A percentile compares a stretch with the other conserved stretches of the same genome.
Conservation (phyloP, 2,888 invertebrate genomes). For the Thereva nobilitata region DNA sequence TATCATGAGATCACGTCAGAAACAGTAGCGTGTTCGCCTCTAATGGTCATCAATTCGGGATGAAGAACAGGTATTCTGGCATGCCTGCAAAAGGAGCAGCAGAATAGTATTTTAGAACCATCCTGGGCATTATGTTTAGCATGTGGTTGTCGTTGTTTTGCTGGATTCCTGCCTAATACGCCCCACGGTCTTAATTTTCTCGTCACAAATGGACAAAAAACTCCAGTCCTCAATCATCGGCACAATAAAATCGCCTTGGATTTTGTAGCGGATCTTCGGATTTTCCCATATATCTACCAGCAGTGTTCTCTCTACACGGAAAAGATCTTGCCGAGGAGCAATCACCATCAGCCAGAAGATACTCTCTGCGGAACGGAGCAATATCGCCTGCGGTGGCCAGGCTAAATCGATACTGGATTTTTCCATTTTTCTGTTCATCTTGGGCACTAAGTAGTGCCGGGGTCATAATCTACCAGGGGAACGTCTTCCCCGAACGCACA, state of each 20-base stretch:
- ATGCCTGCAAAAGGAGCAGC: constrained; percentile 2
- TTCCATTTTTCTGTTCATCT: background rate
- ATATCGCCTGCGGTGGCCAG: constrained; percentile 35
- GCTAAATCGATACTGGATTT: constrained; percentile 25
- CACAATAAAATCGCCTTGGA: constrained; percentile 22
- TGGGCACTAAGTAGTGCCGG: constrained; percentile 7
- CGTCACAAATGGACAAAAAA: constrained; percentile 34
- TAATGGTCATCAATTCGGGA: constrained; percentile 20
- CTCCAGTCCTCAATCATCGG: constrained; percentile 25
- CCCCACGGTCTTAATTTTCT: constrained; percentile 36
- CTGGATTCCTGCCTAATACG: constrained; percentile 20
- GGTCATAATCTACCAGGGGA: constrained; percentile 23
- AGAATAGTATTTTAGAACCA: constrained; percentile 22
- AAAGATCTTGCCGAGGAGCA: constrained; percentile 17
- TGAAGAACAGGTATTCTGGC: background rate
- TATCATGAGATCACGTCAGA: constrained; percentile 35
- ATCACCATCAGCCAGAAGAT: constrained; percentile 21
- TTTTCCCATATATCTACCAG: constrained; percentile 34
- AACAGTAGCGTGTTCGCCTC: constrained; percentile 27
- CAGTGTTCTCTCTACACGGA: constrained; percentile 19
- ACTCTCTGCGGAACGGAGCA: constrained; percentile 17
- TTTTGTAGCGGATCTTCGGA: constrained; percentile 25
- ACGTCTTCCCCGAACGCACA: constrained; percentile 10
- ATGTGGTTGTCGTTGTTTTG: constrained; percentile 19
- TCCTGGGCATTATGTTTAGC: constrained; percentile 20